Conservation (phyloP, 2,113 vertebrate genomes). For the Apus apus region DNA sequence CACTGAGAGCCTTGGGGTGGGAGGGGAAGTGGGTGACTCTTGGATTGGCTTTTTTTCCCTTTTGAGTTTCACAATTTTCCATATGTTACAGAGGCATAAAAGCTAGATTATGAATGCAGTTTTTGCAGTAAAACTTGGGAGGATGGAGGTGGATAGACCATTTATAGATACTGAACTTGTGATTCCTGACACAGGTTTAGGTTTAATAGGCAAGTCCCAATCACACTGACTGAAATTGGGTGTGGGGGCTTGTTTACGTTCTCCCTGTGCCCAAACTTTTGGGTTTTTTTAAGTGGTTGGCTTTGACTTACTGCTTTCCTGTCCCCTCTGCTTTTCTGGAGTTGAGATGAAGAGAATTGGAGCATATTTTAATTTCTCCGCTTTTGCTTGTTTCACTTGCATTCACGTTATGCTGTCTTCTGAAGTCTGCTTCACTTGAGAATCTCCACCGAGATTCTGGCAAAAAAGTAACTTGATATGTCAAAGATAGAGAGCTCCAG, state of each 20-base stretch:
- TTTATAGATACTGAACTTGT: not conserved
- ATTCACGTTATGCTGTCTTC: not conserved
- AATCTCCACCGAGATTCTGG: not conserved
- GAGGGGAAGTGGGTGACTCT: not conserved
- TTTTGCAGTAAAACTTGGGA: not conserved
- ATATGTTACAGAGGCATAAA: not conserved
- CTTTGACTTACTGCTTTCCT: not conserved
- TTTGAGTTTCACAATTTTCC: not conserved
- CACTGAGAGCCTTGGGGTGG: too few relatives aligned
- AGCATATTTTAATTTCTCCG: not conserved
- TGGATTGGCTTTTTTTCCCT: not conserved
- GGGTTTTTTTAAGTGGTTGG: not conserved
- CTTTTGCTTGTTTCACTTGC: not conserved
- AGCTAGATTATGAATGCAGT: not conserved
- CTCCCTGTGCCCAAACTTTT: not conserved
- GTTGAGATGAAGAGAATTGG: not conserved
- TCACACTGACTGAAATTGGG: rapidly evolving
- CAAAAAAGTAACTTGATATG: not conserved
- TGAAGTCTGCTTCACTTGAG: not conserved
- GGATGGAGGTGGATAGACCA: not conserved
- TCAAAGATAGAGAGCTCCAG: not conserved
- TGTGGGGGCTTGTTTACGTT: not conserved
- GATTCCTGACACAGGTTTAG: not conserved
- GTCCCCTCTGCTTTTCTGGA: not conserved
- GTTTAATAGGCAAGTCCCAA: not conserved